Percentiles rank a stretch among this genome's conserved stretches.
Conservation (phyloP, 2,797 vertebrate genomes). For the Buphagus erythrorhynchus region DNA sequence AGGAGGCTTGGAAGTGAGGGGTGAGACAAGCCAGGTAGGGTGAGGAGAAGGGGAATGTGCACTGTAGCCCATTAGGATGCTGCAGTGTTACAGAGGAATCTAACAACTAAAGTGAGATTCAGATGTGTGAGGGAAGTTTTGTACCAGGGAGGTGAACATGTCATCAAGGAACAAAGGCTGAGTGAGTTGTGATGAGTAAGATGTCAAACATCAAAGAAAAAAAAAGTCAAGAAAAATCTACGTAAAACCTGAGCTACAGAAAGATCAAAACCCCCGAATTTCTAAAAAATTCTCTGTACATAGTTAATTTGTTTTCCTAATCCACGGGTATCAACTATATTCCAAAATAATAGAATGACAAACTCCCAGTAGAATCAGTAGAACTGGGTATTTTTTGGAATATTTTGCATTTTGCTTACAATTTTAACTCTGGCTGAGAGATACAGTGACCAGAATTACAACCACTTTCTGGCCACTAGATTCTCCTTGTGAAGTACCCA, state of each 20-base stretch:
- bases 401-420: neutral
- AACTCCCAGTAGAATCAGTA: neutral
- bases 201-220: neutral
- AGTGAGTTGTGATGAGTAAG: neutral
- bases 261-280: neutral
- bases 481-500: neutral
- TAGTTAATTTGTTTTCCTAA: neutral
- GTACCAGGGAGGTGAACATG: neutral
- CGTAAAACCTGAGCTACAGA: neutral
- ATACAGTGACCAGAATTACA: neutral
- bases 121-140: neutral
- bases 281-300: neutral
- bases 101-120: neutral
- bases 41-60: neutral
- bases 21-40: neutral
- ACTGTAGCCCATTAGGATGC: neutral
- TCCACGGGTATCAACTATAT: neutral
- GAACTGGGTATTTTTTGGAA: neutral
- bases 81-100: neutral
- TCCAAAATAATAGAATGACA: neutral
- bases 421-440: neutral
- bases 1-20: neutral
- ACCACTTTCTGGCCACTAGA: neutral
- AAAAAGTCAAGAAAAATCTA: neutral
- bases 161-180: neutral